Conservation (phyloP, 2,888 invertebrate genomes). For the Tipula unca region DNA sequence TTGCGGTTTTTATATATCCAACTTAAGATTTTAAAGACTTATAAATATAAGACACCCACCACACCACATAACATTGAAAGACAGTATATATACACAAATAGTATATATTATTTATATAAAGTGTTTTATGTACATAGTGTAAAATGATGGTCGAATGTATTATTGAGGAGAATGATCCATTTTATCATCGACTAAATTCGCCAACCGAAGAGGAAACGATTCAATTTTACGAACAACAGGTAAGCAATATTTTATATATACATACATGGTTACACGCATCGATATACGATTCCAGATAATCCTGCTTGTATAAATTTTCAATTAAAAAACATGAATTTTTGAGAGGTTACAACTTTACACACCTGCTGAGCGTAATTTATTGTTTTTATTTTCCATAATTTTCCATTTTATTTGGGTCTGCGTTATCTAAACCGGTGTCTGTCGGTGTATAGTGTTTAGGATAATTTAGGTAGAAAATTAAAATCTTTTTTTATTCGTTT, state of each 20-base stretch:
- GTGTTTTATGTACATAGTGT: neutral
- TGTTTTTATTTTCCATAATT: neutral
- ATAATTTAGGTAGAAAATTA: neutral
- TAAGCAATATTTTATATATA: neutral
- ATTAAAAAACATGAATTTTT: neutral
- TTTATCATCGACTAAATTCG: slow-evolving; percentile 29
- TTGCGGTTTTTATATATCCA: neutral
- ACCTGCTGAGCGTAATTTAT: neutral
- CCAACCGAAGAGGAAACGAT: slow-evolving; percentile 28
- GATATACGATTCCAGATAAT: slow-evolving; percentile 22
- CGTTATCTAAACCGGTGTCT: neutral
- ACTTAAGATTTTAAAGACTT: neutral
- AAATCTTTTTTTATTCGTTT: neutral
- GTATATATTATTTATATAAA: neutral
- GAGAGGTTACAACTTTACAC: neutral
- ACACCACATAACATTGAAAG: neutral
- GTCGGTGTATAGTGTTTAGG: neutral
- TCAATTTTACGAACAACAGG: neutral
- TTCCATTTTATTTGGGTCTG: neutral
- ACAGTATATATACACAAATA: neutral
- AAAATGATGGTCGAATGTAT: slow-evolving; percentile 35
- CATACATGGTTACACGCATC: neutral
- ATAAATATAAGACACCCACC: neutral
- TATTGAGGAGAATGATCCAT: slow-evolving; percentile 32
- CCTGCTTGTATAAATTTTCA: neutral